Evolutionary conservation across 2,888 invertebrate genomes (phyloP).

Genomic region (Agrotis puta): DNA sequence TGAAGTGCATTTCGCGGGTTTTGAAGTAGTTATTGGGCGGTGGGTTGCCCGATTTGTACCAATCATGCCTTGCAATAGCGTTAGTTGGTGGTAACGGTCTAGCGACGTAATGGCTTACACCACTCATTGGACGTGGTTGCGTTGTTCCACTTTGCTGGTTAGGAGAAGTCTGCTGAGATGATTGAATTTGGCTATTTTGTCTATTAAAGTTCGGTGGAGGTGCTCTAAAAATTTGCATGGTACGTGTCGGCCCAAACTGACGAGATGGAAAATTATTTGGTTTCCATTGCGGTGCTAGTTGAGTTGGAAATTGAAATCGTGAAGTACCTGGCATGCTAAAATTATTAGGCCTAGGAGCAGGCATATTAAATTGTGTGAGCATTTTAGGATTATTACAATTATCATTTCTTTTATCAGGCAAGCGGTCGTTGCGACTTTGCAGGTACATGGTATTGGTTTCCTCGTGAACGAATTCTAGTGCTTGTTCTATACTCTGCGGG

Average conservation of each 20-base stretch:
- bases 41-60: constrained; percentile 6
- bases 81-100: constrained; percentile 5
- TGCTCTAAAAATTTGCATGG: background rate
- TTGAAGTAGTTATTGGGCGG: no score
- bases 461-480: background rate
- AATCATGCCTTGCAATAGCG: background rate
- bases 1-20: background rate
- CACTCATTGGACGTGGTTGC: constrained; percentile 14
- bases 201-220: background rate
- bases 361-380: background rate
- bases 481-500: background rate
- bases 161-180: background rate
- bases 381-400: background rate
- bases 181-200: constrained; percentile 1
- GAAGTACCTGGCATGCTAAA: background rate
- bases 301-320: background rate
- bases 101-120: constrained; percentile 1
- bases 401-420: background rate
- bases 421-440: background rate
- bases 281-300: constrained; percentile 1
- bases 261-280: background rate
- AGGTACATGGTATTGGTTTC: background rate
- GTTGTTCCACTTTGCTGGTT: background rate
- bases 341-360: background rate
- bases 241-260: constrained; percentile 9